These are phyloP conservation scores for Emydura subglobosa DNA, from an alignment of 2,113 vertebrate species.

Conservation along the genomic window DNA sequence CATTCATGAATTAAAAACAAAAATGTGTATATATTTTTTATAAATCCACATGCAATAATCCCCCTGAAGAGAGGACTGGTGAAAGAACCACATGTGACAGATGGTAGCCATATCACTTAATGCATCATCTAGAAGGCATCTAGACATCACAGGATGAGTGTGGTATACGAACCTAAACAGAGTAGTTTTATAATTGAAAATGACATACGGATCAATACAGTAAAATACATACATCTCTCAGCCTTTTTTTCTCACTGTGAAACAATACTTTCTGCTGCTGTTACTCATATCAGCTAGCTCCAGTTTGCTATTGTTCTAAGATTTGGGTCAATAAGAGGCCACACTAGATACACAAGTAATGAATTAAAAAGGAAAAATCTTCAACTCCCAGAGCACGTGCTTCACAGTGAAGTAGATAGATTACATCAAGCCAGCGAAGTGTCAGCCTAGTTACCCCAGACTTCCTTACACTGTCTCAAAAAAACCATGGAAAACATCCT, in stretches of 20 bases:
- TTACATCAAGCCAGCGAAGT: conserved; percentile 65
- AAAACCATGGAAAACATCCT: conserved; percentile 54
- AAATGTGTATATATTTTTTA: background rate
- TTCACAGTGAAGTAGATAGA: conserved; percentile 54
- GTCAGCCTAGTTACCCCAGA: conserved; percentile 63
- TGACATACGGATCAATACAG: background rate
- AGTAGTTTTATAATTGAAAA: background rate
- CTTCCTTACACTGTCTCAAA: conserved; percentile 59
- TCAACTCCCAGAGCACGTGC: conserved; percentile 44
- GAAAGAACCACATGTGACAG: background rate
- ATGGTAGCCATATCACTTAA: background rate
- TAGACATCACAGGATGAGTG: background rate
- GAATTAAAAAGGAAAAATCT: conserved; percentile 55
- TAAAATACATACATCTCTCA: background rate
- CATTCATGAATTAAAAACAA: background rate
- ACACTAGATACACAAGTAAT: conserved; percentile 28
- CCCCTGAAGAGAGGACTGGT: background rate
- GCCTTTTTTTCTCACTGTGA: conserved; percentile 14
- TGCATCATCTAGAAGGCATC: background rate
- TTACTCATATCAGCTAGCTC: background rate
- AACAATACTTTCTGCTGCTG: background rate
- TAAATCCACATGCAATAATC: background rate
- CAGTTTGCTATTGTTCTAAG: conserved; percentile 24
- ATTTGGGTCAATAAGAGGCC: conserved; percentile 7
- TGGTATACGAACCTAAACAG: background rate